Evolutionary conservation across 2,113 vertebrate species (phyloP), one percentile per base, ranked within the genome.

Genomic region (Oreamnos americanus): DNA sequence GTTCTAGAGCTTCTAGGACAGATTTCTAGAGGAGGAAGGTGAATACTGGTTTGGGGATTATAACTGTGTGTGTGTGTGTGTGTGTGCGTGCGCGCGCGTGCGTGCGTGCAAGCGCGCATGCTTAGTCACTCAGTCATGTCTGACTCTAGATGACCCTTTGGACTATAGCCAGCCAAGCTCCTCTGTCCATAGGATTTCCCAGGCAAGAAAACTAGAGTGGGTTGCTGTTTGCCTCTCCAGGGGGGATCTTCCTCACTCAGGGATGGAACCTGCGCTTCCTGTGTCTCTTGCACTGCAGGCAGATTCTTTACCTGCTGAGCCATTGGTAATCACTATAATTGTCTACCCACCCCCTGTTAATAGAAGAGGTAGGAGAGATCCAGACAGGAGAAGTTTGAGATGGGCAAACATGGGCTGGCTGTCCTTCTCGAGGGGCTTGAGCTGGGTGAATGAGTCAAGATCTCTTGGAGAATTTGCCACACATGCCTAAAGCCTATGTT

Each of bases 91-190:
- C 15, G 7, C 26, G 57, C 5, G 57, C 5, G 11, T 30, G 7
- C 26, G 57, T 12, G 57, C 5, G 11, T 0, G 26, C 57, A 1
- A 0, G 7, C 21, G 0, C 14, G 14, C 3, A 0, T 21, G 23
- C 23, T 76, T 26, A 76, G 71, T 76, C 2, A 12, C 12, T 76
- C 21, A 26, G 39, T 76, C 71, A 39, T 39, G n/a, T 71, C 19
- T 5, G 0, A 39, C 67, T 23, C 19, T 23, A 2, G 0, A 71
- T 71, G n/a, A 71, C 5, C 12, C 23, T 76, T 76, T 76, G 71
- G 36, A 43, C 71, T 25, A 23, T 76, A 43, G 23, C 39, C 71
- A 25, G 39, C 36, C 71, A 76, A 39, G 36, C 11, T 43, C 71
- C 39, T 43, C 71, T 76, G 12, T 14, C 39, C 39, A 14, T 43